Evolutionary conservation across 2,113 vertebrate genomes (phyloP).

Genomic region (Myiozetetes cayanensis): DNA sequence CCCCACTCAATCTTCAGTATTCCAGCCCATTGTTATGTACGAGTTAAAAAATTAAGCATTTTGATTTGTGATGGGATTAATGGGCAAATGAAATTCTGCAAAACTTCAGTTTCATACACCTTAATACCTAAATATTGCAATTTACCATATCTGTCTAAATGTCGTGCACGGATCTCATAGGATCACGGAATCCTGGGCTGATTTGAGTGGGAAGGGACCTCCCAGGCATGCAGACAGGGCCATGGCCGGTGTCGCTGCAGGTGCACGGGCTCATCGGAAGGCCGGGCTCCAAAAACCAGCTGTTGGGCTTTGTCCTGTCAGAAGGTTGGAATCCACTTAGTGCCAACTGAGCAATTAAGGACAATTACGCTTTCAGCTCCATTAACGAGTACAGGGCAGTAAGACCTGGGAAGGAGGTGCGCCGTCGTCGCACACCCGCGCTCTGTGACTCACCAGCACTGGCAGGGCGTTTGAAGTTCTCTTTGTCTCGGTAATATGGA

Average conservation of each 20-base stretch:
- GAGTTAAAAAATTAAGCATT: not conserved
- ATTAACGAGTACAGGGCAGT: not conserved
- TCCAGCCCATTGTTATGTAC: not conserved
- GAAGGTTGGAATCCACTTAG: conserved; percentile 58
- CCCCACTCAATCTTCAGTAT: not conserved
- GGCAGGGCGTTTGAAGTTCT: conserved; percentile 4
- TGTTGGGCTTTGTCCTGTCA: not conserved
- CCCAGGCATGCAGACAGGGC: not conserved
- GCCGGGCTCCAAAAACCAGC: not conserved
- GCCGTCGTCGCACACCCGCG: not conserved
- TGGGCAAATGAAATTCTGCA: not conserved
- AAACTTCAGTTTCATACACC: not conserved
- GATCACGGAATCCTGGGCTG: not conserved
- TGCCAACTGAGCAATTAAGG: conserved; percentile 55
- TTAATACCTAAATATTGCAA: not conserved
- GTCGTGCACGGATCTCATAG: accelerated
- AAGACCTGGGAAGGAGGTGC: not conserved
- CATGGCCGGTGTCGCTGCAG: not conserved
- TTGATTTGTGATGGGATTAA: not conserved
- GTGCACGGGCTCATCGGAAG: not conserved
- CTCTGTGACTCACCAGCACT: conserved; percentile 12
- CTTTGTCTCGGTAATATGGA: not conserved
- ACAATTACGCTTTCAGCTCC: conserved; percentile 51
- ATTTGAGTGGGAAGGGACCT: not conserved
- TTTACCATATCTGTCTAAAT: accelerated